A percentile compares a stretch with the other conserved stretches of the same genome.
phyloP scores from a whole-genome alignment of 2,888 invertebrate species.

The Pterostichus madidus region DNA sequence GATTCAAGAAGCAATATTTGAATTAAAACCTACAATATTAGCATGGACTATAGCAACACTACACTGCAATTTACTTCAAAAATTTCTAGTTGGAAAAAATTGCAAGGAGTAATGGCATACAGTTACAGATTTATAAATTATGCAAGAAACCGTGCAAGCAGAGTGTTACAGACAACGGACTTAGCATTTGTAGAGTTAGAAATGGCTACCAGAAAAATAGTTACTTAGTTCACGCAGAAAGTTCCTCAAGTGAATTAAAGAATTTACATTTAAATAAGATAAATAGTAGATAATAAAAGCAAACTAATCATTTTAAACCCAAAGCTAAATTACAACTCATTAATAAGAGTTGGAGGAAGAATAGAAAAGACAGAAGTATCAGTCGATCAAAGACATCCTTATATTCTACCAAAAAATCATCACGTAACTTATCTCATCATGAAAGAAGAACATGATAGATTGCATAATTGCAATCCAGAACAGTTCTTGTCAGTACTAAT shows the following conservation, averaged over 20 bases:
- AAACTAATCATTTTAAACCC: background rate
- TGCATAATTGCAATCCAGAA: conserved; percentile 49
- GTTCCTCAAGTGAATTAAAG: background rate
- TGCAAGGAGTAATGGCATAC: too few species aligned
- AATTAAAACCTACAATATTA: too few species aligned
- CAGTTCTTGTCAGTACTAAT: conserved; percentile 38
- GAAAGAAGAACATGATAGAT: conserved; percentile 42
- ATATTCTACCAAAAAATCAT: conserved; percentile 20
- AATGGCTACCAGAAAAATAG: background rate
- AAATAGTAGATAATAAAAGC: background rate
- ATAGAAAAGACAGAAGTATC: background rate
- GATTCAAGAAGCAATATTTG: background rate
- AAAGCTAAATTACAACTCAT: background rate
- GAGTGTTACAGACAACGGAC: too few species aligned
- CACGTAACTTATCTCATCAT: conserved; percentile 45
- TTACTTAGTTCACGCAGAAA: background rate
- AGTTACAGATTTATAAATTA: too few species aligned
- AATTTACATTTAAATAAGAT: background rate
- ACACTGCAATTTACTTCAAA: too few species aligned
- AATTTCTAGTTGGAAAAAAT: too few species aligned
- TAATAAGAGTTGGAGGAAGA: conserved; percentile 13
- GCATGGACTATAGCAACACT: too few species aligned
- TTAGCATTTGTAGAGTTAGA: too few species aligned
- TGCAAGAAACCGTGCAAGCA: too few species aligned
- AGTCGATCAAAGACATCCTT: conserved; percentile 21